These are phyloP conservation scores for Tragelaphus strepsiceros DNA, from an alignment of 2,113 vertebrate genomes.

Conservation along the genomic window DNA sequence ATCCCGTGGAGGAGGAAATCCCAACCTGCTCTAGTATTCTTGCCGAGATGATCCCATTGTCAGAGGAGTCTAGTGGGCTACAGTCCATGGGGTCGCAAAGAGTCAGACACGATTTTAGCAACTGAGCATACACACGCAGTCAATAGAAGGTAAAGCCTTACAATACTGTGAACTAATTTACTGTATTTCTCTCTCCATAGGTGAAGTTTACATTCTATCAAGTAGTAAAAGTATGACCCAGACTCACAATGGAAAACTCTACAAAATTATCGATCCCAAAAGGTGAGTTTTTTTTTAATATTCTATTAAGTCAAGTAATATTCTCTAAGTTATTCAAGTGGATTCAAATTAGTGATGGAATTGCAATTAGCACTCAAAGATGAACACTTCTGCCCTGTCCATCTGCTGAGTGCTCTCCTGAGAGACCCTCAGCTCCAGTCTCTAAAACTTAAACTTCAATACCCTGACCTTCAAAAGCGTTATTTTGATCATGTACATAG, in stretches of 20 bases:
- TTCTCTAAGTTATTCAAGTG: not conserved
- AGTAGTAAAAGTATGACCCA: slow-evolving; percentile 96
- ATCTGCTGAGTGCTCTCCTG: rapidly evolving
- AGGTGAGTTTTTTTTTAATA: slow-evolving; percentile 80
- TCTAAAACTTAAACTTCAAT: not conserved
- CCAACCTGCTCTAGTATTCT: not conserved
- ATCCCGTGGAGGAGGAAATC: not conserved
- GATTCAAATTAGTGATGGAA: not conserved
- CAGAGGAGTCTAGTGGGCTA: not conserved
- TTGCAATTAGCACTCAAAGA: not conserved
- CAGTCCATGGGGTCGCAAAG: not conserved
- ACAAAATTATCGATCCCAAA: slow-evolving; percentile 97
- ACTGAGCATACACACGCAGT: not conserved
- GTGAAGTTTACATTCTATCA: slow-evolving; percentile 95
- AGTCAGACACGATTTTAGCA: not conserved
- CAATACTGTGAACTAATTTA: not conserved
- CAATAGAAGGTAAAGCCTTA: not conserved
- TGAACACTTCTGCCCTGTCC: not conserved
- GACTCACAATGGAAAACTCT: slow-evolving; percentile 95
- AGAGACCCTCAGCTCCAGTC: not conserved
- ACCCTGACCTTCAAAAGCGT: not conserved
- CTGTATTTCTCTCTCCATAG: slow-evolving; percentile 78
- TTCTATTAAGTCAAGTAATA: not conserved
- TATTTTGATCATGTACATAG: not conserved
- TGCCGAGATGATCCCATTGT: not conserved